Evolutionary conservation across 1,140 invertebrate genomes (phyloP).

Genomic region (Acromyrmex charruanus): DNA sequence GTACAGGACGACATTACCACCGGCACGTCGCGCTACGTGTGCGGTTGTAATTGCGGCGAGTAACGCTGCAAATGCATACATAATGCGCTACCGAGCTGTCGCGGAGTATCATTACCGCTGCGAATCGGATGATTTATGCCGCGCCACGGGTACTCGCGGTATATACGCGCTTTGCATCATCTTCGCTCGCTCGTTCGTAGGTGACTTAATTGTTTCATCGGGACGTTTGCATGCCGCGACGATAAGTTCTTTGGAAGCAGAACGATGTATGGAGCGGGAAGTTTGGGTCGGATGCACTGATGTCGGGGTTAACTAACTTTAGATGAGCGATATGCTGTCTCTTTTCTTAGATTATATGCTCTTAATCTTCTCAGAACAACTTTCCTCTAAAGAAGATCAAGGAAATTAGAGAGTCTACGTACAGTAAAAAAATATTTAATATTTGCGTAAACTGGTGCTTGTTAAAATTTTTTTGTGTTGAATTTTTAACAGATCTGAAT

Average conservation of each 20-base stretch:
- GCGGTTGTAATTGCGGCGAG: slow-evolving; percentile 67
- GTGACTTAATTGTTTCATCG: slow-evolving; percentile 61
- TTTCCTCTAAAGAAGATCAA: not conserved
- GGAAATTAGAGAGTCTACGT: not conserved
- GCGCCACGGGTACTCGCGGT: slow-evolving; percentile 24
- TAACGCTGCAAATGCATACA: slow-evolving; percentile 69
- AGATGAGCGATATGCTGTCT: slow-evolving; percentile 10
- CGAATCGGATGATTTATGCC: slow-evolving; percentile 67
- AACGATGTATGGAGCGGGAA: not conserved
- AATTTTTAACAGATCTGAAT: no score
- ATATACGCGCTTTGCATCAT: slow-evolving; percentile 27
- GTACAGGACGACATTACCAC: slow-evolving; percentile 13
- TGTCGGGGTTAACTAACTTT: slow-evolving; percentile 43
- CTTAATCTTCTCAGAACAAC: not conserved
- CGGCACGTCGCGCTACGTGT: slow-evolving; percentile 35
- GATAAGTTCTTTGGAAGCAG: slow-evolving; percentile 20
- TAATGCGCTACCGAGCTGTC: slow-evolving; percentile 68
- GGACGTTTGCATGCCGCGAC: slow-evolving; percentile 28
- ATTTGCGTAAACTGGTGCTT: no score
- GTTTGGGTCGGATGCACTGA: not conserved
- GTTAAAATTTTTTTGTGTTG: no score
- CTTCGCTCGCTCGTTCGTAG: slow-evolving; percentile 5
- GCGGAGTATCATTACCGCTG: slow-evolving; percentile 67
- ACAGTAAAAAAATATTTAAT: no score
- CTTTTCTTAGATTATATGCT: slow-evolving; percentile 23